Evolutionary conservation across 2,113 vertebrate genomes (phyloP).

Genomic region (Hemibagrus wyckioides): DNA sequence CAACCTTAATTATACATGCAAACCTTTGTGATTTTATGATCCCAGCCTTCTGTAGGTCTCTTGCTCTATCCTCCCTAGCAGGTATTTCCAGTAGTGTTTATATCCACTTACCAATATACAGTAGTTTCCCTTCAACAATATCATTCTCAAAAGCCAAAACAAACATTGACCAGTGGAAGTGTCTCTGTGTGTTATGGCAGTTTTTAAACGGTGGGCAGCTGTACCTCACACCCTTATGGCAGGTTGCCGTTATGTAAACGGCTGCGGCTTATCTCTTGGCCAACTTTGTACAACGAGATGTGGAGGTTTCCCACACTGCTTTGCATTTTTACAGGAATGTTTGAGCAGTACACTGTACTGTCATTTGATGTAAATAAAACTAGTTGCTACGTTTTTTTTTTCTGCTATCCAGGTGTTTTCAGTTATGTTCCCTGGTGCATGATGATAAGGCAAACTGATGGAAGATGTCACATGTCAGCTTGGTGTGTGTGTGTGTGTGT

Average conservation of each 20-base stretch:
- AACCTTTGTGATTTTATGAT: constrained; percentile 10
- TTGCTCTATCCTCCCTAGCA: background rate
- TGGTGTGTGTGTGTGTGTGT: background rate
- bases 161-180: constrained; percentile 51
- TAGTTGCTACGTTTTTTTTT: constrained; percentile 8
- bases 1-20: background rate
- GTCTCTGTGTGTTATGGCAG: constrained; percentile 59
- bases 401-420: constrained; percentile 42
- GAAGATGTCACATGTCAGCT: constrained; percentile 34
- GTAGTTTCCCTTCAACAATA: constrained; percentile 19
- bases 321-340: constrained; percentile 58
- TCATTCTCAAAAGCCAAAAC: constrained; percentile 58
- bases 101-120: constrained; percentile 1
- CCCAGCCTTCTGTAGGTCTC: background rate
- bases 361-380: constrained; percentile 33
- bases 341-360: constrained; percentile 44
- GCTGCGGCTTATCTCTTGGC: constrained; percentile 65
- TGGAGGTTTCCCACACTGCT: constrained; percentile 63
- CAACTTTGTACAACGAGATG: constrained; percentile 71
- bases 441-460: constrained; percentile 34
- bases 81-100: constrained; percentile 18
- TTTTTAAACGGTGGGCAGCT: constrained; percentile 66
- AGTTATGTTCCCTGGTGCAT: constrained; percentile 39
- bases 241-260: constrained; percentile 63
- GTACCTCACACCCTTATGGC: constrained; percentile 41